Evolutionary conservation across 2,888 invertebrate genomes (phyloP), one percentile per base, ranked within the genome.

Genomic region (Trichogramma dendrolimi): DNA sequence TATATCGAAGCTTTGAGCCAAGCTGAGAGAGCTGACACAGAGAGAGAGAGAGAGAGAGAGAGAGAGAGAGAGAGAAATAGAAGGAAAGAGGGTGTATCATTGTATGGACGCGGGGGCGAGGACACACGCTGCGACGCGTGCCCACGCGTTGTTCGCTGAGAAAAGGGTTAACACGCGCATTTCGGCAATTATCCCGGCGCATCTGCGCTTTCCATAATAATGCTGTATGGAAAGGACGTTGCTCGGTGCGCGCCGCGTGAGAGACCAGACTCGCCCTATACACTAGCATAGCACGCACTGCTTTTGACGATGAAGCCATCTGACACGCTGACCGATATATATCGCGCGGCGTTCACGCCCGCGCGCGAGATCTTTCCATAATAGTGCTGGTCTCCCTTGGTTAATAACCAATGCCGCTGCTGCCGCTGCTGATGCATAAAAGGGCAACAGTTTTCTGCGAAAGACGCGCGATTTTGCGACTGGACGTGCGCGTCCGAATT

Each of bases 271-370:
- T 14, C 14, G 14, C 14, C 14, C 14, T 14, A 2, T 14, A 14
- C 14, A 14, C 14, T 14, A 1, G n/a, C n/a, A n/a, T 72, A 72
- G 70, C 38, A 46, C 27, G 44, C n/a, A 70, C 71, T 70, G 66
- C 75, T 72, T 75, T 75, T 75, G 77, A 76, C 79, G 14, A 14
- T 14, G 14, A 14, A 14, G 14, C 14, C 79, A 79, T 76, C 77
- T 79, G 79, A 79, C 79, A 78, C 73, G 79, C 79, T 79, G 79
- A 79, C 79, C 79, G 78, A 79, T 71, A 78, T 78, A 67, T 66
- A 44, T 43, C 43, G 6, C 6, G 4, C 62, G 51, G 11, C 14
- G 14, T 49, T 10, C 6, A 7, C 48, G 11, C 8, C 27, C 42
- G 41, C 51, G 50, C 27, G 39, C 11, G n/a, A n/a, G n/a, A n/a